phyloP scores from a whole-genome alignment of 64 coral and sea anemone species.

The Stichodactyla mertensii region DNA sequence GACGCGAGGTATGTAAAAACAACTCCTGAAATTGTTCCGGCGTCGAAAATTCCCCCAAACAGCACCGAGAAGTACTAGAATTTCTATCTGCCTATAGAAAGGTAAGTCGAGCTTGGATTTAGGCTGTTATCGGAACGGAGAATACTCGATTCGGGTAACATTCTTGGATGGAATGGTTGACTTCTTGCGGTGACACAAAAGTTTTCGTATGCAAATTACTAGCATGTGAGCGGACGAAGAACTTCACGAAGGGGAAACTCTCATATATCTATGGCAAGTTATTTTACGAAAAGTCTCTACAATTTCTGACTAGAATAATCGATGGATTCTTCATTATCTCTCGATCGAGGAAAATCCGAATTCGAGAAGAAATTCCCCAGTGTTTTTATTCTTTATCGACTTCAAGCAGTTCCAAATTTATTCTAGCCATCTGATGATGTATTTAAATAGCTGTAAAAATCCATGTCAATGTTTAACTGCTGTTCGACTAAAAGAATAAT shows the following conservation, averaged over 20 bases:
- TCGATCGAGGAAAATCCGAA: conserved; percentile 19
- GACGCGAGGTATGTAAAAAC: conserved; percentile 40
- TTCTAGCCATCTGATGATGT: conserved; percentile 89
- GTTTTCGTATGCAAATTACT: conserved; percentile 67
- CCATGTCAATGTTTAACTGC: conserved; percentile 95
- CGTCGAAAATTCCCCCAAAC: conserved; percentile 21
- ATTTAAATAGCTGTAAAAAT: conserved; percentile 99
- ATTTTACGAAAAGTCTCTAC: neutral
- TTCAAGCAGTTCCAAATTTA: conserved; percentile 99
- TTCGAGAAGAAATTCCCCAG: conserved; percentile 50
- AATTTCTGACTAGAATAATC: neutral
- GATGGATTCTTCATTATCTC: conserved; percentile 9
- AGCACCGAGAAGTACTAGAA: neutral
- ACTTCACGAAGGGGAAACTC: conserved; percentile 11
- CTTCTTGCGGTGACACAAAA: conserved; percentile 62
- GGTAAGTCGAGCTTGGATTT: neutral
- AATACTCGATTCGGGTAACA: conserved; percentile 44
- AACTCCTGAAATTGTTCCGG: conserved; percentile 23
- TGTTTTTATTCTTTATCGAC: conserved; percentile 95
- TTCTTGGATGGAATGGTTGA: conserved; percentile 43
- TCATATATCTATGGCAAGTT: conserved; percentile 37
- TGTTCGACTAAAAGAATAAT: conserved; percentile 48
- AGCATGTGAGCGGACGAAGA: conserved; percentile 55
- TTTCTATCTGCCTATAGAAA: neutral
- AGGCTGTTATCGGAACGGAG: neutral